Percentiles rank a stretch among this genome's conserved stretches.
phyloP scores from a whole-genome alignment of 2,113 vertebrate genomes.

The Pholis gunnellus region DNA sequence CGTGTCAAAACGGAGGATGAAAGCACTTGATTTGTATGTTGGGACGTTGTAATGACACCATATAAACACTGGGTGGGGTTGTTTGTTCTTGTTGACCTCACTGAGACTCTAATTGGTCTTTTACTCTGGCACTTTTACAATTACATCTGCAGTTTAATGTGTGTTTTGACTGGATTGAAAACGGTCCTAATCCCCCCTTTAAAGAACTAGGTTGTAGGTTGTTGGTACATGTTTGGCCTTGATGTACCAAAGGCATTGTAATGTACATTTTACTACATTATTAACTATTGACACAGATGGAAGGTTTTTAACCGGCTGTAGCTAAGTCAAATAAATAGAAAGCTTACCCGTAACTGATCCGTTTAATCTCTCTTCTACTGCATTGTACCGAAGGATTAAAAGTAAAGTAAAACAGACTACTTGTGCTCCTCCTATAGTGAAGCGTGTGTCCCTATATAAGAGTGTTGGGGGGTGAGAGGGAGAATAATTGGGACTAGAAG shows the following conservation, averaged over 20 bases:
- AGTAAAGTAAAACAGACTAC: slow-evolving; percentile 32
- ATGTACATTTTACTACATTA: background rate
- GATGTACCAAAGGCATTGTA: background rate
- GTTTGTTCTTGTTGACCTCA: slow-evolving; percentile 19
- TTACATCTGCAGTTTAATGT: background rate
- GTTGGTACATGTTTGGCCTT: background rate
- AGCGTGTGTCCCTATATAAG: slow-evolving; percentile 55
- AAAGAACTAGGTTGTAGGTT: background rate
- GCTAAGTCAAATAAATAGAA: background rate
- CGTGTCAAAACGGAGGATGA: slow-evolving; percentile 21
- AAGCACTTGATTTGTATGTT: slow-evolving; percentile 8
- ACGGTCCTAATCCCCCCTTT: background rate
- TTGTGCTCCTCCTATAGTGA: slow-evolving; percentile 54
- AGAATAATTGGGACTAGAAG: slow-evolving; percentile 69
- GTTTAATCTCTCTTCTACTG: slow-evolving; percentile 7
- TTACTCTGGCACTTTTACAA: background rate
- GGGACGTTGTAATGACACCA: slow-evolving; percentile 38
- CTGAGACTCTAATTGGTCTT: background rate
- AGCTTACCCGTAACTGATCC: background rate
- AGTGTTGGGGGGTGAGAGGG: slow-evolving; percentile 40
- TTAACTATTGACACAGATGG: background rate
- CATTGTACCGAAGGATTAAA: slow-evolving; percentile 33
- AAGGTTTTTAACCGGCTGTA: slow-evolving; percentile 1
- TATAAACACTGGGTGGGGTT: slow-evolving; percentile 59
- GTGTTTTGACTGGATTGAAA: background rate